Conservation (phyloP, 2,888 invertebrate genomes). For the Ptychoptera contaminata region DNA sequence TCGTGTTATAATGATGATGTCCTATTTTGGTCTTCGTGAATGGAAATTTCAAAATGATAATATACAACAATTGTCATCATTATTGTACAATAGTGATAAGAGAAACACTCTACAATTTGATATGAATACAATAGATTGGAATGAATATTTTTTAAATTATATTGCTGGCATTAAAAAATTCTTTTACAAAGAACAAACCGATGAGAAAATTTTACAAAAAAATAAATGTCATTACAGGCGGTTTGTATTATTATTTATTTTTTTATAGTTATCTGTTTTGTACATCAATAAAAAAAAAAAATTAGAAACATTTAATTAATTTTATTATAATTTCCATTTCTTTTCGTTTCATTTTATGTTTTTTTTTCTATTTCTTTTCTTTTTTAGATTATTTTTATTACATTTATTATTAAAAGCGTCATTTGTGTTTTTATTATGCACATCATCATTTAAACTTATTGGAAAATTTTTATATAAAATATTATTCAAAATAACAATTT, state of each 20-base stretch:
- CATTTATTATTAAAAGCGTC: constrained; percentile 26
- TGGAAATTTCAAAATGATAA: constrained; percentile 29
- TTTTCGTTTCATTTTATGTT: neutral
- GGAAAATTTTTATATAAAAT: no score
- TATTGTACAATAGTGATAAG: constrained; percentile 17
- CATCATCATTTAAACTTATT: neutral
- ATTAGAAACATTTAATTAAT: constrained; percentile 20
- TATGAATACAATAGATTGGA: constrained; percentile 49
- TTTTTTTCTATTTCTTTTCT: constrained; percentile 3
- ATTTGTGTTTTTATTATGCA: constrained; percentile 21
- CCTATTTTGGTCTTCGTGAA: constrained; percentile 30
- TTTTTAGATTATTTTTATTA: constrained; percentile 21
- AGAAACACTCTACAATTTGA: constrained; percentile 34
- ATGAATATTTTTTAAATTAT: constrained; percentile 46
- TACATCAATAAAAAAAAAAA: constrained; percentile 15
- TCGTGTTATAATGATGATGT: constrained; percentile 30
- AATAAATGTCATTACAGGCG: constrained; percentile 7
- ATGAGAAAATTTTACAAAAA: constrained; percentile 14
- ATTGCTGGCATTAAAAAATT: constrained; percentile 49
- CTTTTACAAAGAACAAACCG: constrained; percentile 44
- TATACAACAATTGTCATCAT: constrained; percentile 25
- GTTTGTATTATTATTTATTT: constrained; percentile 5
- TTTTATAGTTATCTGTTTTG: neutral
- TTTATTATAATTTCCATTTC: constrained; percentile 13
- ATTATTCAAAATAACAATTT: no score